Conservation (phyloP, 2,113 vertebrate species). For the Amazona vittata region DNA sequence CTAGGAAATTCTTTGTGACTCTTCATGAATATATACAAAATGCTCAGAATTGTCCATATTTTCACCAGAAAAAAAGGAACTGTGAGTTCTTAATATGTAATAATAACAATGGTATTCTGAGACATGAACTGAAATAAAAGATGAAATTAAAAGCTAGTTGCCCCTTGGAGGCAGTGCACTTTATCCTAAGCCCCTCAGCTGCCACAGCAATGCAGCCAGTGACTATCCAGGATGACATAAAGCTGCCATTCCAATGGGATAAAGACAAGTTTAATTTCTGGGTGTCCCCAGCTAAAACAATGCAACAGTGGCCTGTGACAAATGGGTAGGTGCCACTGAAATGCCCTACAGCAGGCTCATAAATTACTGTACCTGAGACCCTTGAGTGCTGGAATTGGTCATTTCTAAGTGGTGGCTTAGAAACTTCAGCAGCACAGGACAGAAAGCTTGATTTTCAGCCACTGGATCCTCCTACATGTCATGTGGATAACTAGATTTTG, state of each 20-base stretch:
- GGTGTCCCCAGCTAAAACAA: conserved; percentile 10
- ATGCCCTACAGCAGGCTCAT: neutral
- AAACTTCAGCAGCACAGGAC: neutral
- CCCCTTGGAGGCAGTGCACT: neutral
- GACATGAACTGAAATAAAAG: neutral
- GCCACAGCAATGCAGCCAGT: neutral
- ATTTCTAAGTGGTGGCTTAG: neutral
- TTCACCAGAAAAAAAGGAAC: neutral
- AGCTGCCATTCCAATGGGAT: conserved; percentile 23
- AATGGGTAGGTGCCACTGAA: neutral
- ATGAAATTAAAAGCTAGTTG: neutral
- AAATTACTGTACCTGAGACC: neutral
- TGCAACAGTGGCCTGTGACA: neutral
- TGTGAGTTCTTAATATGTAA: neutral
- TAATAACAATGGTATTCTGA: neutral
- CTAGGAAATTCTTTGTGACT: neutral
- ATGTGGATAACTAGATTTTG: conserved; percentile 24
- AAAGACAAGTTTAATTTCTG: conserved; percentile 22
- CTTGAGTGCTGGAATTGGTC: neutral
- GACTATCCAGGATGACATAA: neutral
- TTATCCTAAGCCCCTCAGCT: neutral
- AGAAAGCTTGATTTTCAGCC: neutral
- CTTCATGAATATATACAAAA: neutral
- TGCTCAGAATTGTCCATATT: neutral
- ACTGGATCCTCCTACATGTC: neutral